Conservation (phyloP, 2,113 vertebrate genomes). For the Eptatretus burgeri region DNA sequence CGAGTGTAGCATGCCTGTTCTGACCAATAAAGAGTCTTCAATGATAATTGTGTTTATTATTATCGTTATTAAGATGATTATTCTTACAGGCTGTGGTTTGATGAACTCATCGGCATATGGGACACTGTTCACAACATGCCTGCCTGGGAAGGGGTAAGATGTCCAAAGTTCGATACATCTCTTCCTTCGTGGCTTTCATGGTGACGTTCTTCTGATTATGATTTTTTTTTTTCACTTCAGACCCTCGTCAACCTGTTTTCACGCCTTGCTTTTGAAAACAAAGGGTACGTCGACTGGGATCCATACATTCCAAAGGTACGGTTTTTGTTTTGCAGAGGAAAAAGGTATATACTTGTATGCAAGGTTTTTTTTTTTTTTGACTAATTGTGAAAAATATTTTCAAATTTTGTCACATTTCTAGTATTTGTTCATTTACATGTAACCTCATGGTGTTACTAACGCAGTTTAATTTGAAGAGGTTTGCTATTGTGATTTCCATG, state of each 20-base stretch:
- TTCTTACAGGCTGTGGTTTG: conserved; percentile 64
- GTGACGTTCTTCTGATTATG: conserved; percentile 4
- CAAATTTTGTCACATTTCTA: background rate
- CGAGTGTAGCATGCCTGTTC: no score
- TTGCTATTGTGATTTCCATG: conserved; percentile 9
- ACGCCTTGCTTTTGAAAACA: conserved; percentile 76
- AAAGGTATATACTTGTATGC: no score
- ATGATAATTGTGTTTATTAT: conserved; percentile 8
- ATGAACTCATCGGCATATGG: conserved; percentile 73
- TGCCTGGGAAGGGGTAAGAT: conserved; percentile 81
- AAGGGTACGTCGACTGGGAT: conserved; percentile 91
- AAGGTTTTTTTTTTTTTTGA: no score
- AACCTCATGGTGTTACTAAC: background rate
- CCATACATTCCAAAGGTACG: conserved; percentile 77
- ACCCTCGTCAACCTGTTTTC: conserved; percentile 82
- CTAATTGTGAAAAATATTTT: background rate
- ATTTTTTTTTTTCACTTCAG: conserved; percentile 18
- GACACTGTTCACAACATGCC: conserved; percentile 86
- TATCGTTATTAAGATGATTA: conserved; percentile 9
- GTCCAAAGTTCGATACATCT: background rate
- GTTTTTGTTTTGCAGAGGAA: no score
- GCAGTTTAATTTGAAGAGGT: background rate
- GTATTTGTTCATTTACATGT: background rate
- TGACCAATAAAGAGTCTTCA: no score
- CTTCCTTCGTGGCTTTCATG: no score